Percentiles rank a stretch among this genome's conserved stretches.
These are phyloP conservation scores for Montipora capitata DNA, from an alignment of 92 coral and sea anemone species.

Conservation along the genomic window DNA sequence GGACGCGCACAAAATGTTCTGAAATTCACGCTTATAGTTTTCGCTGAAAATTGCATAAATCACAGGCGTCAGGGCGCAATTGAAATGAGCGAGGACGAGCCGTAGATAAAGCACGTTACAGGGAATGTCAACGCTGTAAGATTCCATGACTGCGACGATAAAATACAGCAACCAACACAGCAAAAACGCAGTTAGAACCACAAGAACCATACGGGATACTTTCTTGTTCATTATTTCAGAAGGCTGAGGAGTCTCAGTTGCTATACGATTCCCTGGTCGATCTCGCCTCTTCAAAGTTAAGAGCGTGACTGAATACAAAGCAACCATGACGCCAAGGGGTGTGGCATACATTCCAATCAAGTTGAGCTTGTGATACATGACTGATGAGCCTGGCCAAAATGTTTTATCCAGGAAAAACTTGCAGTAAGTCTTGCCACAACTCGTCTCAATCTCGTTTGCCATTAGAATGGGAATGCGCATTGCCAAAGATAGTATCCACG, in stretches of 20 bases:
- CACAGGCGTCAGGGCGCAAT: slow-evolving; percentile 68
- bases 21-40: slow-evolving; percentile 56
- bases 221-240: slow-evolving; percentile 17
- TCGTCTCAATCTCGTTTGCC: slow-evolving; percentile 6
- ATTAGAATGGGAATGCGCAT: slow-evolving; percentile 30
- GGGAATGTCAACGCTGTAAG: slow-evolving; percentile 17
- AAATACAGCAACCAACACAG: slow-evolving; percentile 49
- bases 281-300: slow-evolving; percentile 27
- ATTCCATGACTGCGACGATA: slow-evolving; percentile 26
- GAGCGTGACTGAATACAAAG: slow-evolving; percentile 35
- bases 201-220: slow-evolving; percentile 45
- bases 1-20: slow-evolving; percentile 30
- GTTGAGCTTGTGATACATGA: slow-evolving; percentile 33
- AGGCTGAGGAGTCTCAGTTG: not conserved
- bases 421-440: slow-evolving; percentile 19
- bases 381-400: slow-evolving; percentile 46
- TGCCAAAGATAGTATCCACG: slow-evolving; percentile 21
- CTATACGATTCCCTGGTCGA: slow-evolving; percentile 19
- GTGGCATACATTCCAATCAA: slow-evolving; percentile 49
- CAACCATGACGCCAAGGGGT: slow-evolving; percentile 43
- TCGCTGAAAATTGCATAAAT: slow-evolving; percentile 73
- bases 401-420: not conserved
- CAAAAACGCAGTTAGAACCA: slow-evolving; percentile 36
- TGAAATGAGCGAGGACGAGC: slow-evolving; percentile 46
- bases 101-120: slow-evolving; percentile 38